Base-by-base conservation (phyloP, 2,113 vertebrate genomes). In the Caranx ignobilis region DNA sequence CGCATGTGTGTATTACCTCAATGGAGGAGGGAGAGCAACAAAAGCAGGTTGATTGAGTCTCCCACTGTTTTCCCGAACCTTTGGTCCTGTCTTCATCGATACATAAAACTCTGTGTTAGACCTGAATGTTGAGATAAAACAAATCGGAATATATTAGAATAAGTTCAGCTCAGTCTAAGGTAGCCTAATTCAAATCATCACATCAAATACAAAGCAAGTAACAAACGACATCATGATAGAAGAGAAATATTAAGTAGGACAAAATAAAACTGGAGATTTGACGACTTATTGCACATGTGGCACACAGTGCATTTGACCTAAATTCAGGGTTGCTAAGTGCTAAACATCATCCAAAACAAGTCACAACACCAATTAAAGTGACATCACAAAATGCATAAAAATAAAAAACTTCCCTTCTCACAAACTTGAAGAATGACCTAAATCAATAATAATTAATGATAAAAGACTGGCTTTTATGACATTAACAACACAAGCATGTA, bases 1-100 rank as follows among this genome's bases (percentile, higher is more conserved):
- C 74, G 6, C 16, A 0, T 11, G 43, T 63, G 5, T 9, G 0
- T 1, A 11, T 76, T 78, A 94, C 94, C 94, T 92, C 9, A 95
- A 54, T 26, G 94, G 94, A 69, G 94, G 94, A 57, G 73, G 86
- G 3, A 95, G 89, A 35, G 81, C 92, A 16, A 87, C 91, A 57
- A 19, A 91, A 45, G 88, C 50, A 5, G 94, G 92, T 0, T 71
- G 84, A 88, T 95, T 95, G 61, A 95, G 76, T 75, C 32, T 79
- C 19, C 87, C 77, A 0, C 34, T 93, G 81, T 90, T 93, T 19
- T n/a, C 41, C 9, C 92, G 87, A 19, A 90, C 6, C 0, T 50
- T 59, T 5, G 92, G 92, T 16, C 16, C 69, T 10, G 92, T 82
- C 19, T 91, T 86, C 48, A 94, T 21, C 1, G 75, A 72, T 0